Evolutionary conservation across 2,888 invertebrate species (phyloP), one percentile per base, ranked within the genome.

Genomic region (Oeneis ivallda): DNA sequence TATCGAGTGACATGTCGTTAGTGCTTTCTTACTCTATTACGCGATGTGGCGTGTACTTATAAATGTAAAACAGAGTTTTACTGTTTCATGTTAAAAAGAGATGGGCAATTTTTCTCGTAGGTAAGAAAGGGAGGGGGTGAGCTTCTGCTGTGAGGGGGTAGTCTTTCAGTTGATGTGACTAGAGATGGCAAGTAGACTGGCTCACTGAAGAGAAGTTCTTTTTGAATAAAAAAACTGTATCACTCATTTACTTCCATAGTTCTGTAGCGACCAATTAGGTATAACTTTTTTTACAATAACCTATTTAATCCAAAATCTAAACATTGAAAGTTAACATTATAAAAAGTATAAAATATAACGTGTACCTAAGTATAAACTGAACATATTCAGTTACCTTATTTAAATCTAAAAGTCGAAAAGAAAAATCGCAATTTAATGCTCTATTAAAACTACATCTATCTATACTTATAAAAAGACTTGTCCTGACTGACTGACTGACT

Each of bases 11-110:
- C 19, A 56, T 13, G 19, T 56, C 41, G 41, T 7, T 41, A 6
- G 39, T 2, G 10, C 8, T 13, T 1, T 19, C 19, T 17, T 19
- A 11, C 17, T 10, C 13, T 41, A 11, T 73, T 72, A 75, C 75
- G 78, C 78, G 79, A 80, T 81, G 79, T 75, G 79, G 82, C 83
- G 84, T 89, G 92, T 89, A 89, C 84, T 89, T 89, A 91, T 92
- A 92, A 92, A 92, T 92, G 92, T 92, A 91, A 91, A 91, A 90
- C 91, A 86, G 75, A 77, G 83, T 83, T 87, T 87, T 84, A 77
- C 78, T 71, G 79, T 69, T 73, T 63, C 71, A 70, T 71, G 70
- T 72, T 65, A 58, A 66, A 70, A 70, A 62, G 72, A 70, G 76
- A 75, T 66, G 69, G 73, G 67, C 68, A 68, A 61, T 70, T 69